Base-by-base conservation (phyloP, 2,888 invertebrate genomes). In the Drosophila infuscata region DNA sequence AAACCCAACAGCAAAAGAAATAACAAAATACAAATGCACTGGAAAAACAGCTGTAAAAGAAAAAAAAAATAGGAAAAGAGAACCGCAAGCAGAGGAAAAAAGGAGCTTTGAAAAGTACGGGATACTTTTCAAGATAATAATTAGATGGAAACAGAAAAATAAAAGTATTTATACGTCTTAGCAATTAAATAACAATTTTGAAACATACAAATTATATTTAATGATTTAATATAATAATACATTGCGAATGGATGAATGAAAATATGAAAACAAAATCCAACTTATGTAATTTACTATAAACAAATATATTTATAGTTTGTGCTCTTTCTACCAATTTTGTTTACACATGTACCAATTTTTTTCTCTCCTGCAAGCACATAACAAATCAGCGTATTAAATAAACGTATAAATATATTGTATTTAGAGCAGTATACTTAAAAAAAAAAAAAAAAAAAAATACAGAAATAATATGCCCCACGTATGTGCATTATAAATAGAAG, bases 91-190 rank as follows among this genome's bases (percentile, higher is more conserved):
- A 62, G 20, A 8, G n/a, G 61, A 38, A 36, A 57, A 17, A 52
- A 59, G 59, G 51, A 71, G 53, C 35, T 52, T 43, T 41, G 63
- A 56, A 59, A 74, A 74, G 71, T 52, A 20, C 41, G 52, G 46
- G 5, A 11, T 51, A 43, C 77, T 76, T 76, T 77, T 63, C 74
- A 48, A 57, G 54, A 41, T 51, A 62, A 73, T 61, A 67, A 65
- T 62, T 63, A 63, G 41, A 75, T 57, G 69, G 68, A 70, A 72
- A 76, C 68, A 68, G 73, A 85, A 85, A 46, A 81, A 82, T 70
- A 70, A 79, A 81, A 85, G 88, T 85, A 85, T 85, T 85, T 85
- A 88, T 85, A 85, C 88, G 76, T 86, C 78, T 85, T 85, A 85
- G 85, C 70, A 84, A 85, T 81, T 87, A 84, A 87, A 84, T 75